These are phyloP conservation scores for Philhelius pedissequus DNA, from an alignment of 2,888 invertebrate species.

Conservation along the genomic window DNA sequence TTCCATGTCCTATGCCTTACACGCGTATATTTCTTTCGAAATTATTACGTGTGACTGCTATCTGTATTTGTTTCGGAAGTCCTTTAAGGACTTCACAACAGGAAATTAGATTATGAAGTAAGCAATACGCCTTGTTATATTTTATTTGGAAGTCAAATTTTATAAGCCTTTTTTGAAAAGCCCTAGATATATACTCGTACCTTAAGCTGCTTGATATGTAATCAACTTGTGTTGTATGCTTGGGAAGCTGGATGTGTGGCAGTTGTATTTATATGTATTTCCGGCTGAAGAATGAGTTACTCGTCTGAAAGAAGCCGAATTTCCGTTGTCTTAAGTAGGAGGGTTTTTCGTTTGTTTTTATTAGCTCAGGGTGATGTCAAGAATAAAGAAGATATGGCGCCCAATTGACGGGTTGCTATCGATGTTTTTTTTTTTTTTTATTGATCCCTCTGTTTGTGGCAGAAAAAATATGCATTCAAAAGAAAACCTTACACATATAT, in stretches of 20 bases:
- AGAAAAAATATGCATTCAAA: no score
- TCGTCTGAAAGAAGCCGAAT: background rate
- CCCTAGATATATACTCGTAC: background rate
- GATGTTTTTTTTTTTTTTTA: no score
- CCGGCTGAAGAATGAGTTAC: slow-evolving; percentile 30
- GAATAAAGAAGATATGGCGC: background rate
- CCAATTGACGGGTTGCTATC: no score
- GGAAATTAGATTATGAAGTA: slow-evolving; percentile 56
- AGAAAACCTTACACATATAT: no score
- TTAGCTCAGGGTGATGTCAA: background rate
- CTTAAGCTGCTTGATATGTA: background rate
- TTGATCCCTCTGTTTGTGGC: no score
- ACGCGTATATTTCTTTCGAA: background rate
- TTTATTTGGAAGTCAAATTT: background rate
- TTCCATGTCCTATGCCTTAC: background rate
- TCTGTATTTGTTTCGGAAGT: slow-evolving; percentile 30
- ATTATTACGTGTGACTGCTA: background rate
- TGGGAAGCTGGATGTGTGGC: background rate
- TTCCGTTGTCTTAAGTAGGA: slow-evolving; percentile 13
- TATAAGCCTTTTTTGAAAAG: background rate
- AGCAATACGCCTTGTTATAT: background rate
- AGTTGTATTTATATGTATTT: slow-evolving; percentile 44
- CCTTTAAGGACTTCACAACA: slow-evolving; percentile 36
- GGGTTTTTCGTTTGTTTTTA: background rate
- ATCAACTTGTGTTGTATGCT: background rate